Percentiles rank a stretch among this genome's conserved stretches.
phyloP scores from a whole-genome alignment of 2,888 invertebrate species.

The Melitaea athalia region DNA sequence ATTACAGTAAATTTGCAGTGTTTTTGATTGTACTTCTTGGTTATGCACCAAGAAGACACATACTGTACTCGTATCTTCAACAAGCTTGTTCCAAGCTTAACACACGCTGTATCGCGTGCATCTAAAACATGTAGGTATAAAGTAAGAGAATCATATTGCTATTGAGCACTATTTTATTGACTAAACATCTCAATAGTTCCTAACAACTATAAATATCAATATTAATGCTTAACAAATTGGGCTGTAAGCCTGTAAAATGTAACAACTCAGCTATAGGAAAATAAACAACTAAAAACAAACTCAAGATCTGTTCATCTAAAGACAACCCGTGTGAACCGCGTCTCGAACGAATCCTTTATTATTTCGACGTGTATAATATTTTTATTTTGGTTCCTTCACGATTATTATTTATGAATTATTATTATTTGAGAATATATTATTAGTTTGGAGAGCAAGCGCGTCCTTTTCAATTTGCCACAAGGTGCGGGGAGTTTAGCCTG shows the following conservation, averaged over 20 bases:
- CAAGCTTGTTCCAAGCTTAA: too few relatives aligned
- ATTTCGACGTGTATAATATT: constrained; percentile 79
- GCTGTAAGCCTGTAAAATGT: too few relatives aligned
- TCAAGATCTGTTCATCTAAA: constrained; percentile 34
- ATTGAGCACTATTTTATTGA: too few relatives aligned
- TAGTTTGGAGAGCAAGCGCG: constrained; percentile 74
- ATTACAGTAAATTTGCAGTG: too few relatives aligned
- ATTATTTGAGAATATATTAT: constrained; percentile 82
- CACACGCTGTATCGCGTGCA: too few relatives aligned
- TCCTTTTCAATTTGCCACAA: constrained; percentile 81
- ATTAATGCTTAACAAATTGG: neutral
- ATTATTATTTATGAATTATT: constrained; percentile 83
- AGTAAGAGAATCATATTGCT: too few relatives aligned
- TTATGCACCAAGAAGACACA: too few relatives aligned
- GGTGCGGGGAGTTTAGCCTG: constrained; percentile 55
- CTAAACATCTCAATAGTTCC: too few relatives aligned
- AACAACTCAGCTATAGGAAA: neutral
- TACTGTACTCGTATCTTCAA: too few relatives aligned
- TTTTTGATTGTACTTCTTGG: too few relatives aligned
- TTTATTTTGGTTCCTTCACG: constrained; percentile 77
- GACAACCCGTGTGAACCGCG: constrained; percentile 60
- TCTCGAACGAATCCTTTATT: constrained; percentile 76
- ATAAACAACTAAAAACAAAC: neutral
- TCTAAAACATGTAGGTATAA: too few relatives aligned
- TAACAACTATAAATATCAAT: neutral